Percentiles rank a stretch among this genome's conserved stretches.
Conservation (phyloP, 23 tunicate species). For the Trididemnum miniatum region DNA sequence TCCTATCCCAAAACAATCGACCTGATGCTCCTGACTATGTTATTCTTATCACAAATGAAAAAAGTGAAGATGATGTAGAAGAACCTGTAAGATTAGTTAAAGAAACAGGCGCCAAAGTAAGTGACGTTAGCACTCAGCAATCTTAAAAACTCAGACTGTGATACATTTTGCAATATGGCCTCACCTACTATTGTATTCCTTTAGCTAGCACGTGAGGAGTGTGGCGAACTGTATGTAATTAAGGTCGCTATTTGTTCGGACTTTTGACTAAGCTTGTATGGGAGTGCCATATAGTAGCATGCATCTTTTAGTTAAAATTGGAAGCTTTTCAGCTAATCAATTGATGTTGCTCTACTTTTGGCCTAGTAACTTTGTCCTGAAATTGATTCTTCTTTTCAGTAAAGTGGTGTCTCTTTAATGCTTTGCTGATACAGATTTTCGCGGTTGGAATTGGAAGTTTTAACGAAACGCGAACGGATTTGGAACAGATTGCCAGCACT, state of each 20-base stretch:
- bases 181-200: no score
- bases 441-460: conserved; percentile 41
- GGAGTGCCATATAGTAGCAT: no score
- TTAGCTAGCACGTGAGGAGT: no score
- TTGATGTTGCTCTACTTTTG: no score
- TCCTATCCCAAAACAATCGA: conserved; percentile 39
- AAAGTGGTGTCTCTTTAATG: not conserved
- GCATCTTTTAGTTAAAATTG: no score
- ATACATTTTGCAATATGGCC: not conserved
- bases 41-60: conserved; percentile 59
- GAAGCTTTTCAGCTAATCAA: no score
- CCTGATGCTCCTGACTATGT: conserved; percentile 57
- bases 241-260: no score
- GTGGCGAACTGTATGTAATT: not conserved
- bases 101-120: conserved; percentile 43
- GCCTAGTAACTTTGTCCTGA: no score
- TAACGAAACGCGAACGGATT: not conserved
- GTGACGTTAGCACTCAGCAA: not conserved
- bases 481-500: conserved; percentile 42
- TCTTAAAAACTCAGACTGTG: not conserved
- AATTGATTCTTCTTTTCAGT: not conserved
- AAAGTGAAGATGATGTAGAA: conserved; percentile 58
- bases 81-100: conserved; percentile 32
- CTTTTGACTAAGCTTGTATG: no score
- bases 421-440: conserved; percentile 31